Evolutionary conservation across 2,888 invertebrate genomes (phyloP).

Genomic region (Hypsopygia costalis): DNA sequence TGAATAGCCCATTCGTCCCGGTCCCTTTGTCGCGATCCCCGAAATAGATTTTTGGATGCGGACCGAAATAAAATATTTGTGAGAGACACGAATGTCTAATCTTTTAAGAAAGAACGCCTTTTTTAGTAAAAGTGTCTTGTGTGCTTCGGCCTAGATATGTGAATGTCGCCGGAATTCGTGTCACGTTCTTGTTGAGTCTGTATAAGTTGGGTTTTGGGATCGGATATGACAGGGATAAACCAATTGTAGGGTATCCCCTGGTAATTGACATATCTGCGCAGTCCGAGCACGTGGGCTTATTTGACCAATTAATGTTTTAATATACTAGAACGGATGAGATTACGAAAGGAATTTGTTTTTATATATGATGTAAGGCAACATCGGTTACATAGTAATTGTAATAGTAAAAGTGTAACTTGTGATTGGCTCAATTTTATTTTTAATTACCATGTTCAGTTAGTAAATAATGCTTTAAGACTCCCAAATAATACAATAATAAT

Average conservation of each 20-base stretch:
- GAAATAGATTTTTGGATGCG: conserved; percentile 10
- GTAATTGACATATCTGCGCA: conserved; percentile 31
- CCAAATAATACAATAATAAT: too few relatives aligned
- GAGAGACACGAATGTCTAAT: conserved; percentile 11
- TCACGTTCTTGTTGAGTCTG: conserved; percentile 41
- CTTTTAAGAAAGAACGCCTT: conserved; percentile 15
- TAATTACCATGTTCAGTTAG: too few relatives aligned
- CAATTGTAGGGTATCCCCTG: conserved; percentile 31
- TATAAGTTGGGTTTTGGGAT: conserved; percentile 33
- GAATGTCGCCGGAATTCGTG: conserved; percentile 24
- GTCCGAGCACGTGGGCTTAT: conserved; percentile 23
- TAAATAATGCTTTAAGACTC: too few relatives aligned
- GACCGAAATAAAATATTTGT: conserved; percentile 7
- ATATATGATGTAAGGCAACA: too few relatives aligned
- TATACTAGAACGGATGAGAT: background rate
- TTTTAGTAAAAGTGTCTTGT: conserved; percentile 13
- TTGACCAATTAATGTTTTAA: conserved; percentile 20
- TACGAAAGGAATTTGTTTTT: too few relatives aligned
- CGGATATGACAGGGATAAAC: conserved; percentile 41
- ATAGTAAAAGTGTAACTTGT: too few relatives aligned
- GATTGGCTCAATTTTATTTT: too few relatives aligned
- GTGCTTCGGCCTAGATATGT: conserved; percentile 9
- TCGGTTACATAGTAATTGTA: too few relatives aligned
- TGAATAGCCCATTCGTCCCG: conserved; percentile 8
- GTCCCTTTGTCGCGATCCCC: conserved; percentile 12